Base-by-base conservation (phyloP, 2,888 invertebrate genomes). In the Metalampra italica region DNA sequence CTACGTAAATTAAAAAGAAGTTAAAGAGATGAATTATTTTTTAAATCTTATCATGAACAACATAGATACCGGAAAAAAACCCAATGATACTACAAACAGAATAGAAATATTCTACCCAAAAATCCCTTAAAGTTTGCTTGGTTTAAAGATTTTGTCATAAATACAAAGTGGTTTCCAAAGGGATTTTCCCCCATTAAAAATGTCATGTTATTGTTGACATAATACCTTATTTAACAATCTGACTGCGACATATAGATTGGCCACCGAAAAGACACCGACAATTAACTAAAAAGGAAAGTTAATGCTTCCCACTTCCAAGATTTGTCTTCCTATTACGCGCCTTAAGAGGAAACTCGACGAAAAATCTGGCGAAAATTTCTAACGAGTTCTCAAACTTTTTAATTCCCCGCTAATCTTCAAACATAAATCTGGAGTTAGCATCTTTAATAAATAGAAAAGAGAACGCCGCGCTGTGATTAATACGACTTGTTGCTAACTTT, bases 351-450 rank as follows among this genome's bases (percentile, higher is more conserved):
- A 36, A 34, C 34, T 34, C 22, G 29, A 7, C 9, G 11, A 34
- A 48, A 47, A 49, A 49, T 30, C 34, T 34, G 37, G n/a, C 32
- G 39, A 45, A 44, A 43, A 9, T 13, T 22, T 14, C 30, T 45
- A 49, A 50, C 50, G 50, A 50, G 50, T 50, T 40, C 36, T 7
- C 5, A 43, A 54, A 58, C 48, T 55, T 60, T 39, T 59, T 51
- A 57, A 60, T 56, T 49, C 51, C 40, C 49, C 15, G 51, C 60
- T 57, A 60, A 60, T 60, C 56, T 54, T 46, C 44, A 49, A 46
- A 47, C 53, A 54, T 58, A 58, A 59, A 59, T 56, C 54, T 54
- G 38, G 45, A 55, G 55, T 59, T 56, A 54, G 53, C 59, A 55
- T 59, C 56, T 59, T 56, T 54, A 53, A 55, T 54, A 56, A 59